Percentiles rank a stretch among this genome's conserved stretches.
Evolutionary conservation across 2,797 vertebrate species (phyloP).

Genomic region (Streptopelia turtur): DNA sequence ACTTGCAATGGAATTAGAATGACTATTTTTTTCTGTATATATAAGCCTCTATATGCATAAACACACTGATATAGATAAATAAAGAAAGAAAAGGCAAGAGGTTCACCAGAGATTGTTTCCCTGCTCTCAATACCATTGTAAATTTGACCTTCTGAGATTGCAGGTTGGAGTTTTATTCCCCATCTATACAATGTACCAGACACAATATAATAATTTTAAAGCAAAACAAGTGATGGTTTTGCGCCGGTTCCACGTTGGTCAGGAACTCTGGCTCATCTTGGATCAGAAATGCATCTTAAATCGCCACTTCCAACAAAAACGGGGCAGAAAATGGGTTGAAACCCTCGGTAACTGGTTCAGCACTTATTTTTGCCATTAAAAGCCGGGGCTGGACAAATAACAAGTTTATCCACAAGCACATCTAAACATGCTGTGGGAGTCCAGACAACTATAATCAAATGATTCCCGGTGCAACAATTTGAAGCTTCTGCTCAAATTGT

Average conservation of each 20-base stretch:
- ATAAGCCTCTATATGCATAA: not conserved
- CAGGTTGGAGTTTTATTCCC: not conserved
- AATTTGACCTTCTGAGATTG: fast-evolving
- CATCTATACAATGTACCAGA: not conserved
- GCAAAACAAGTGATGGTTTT: not conserved
- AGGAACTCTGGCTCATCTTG: not conserved
- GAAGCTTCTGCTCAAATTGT: not conserved
- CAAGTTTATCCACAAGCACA: not conserved
- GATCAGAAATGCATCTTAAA: not conserved
- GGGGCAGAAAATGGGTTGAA: not conserved
- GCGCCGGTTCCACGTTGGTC: not conserved
- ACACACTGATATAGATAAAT: not conserved
- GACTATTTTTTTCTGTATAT: not conserved
- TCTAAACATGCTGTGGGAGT: not conserved
- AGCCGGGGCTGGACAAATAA: not conserved
- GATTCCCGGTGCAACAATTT: not conserved
- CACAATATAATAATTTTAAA: not conserved
- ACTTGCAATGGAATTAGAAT: too few species aligned
- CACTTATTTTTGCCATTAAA: not conserved
- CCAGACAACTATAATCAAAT: not conserved
- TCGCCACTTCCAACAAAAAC: not conserved
- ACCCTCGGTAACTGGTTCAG: not conserved
- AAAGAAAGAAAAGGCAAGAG: not conserved
- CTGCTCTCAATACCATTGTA: not conserved
- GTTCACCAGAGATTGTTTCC: not conserved